Conservation (phyloP, 2,888 invertebrate genomes). For the Pseudococcus longispinus region DNA sequence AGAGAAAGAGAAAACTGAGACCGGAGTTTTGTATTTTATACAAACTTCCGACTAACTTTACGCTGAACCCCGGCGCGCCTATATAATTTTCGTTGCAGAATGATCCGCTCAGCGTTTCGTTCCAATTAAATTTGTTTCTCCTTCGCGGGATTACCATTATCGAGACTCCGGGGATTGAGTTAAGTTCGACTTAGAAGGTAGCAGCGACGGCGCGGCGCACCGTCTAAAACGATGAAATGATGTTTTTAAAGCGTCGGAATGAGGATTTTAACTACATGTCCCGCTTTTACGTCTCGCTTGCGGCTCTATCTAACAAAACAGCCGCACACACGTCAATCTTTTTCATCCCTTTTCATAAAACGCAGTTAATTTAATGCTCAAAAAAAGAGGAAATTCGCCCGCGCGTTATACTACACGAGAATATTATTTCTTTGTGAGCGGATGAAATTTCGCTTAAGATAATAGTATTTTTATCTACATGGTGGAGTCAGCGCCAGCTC, state of each 20-base stretch:
- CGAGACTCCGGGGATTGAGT: conserved; percentile 50
- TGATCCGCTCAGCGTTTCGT: conserved; percentile 50
- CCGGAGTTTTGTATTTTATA: conserved; percentile 49
- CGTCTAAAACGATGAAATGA: conserved; percentile 27
- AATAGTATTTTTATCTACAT: neutral
- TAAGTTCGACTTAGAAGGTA: conserved; percentile 38
- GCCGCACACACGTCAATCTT: conserved; percentile 45
- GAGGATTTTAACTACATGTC: conserved; percentile 47
- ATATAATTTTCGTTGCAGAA: conserved; percentile 46
- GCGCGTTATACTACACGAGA: neutral
- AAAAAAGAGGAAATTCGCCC: conserved; percentile 18
- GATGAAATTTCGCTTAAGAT: neutral
- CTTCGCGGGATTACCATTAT: conserved; percentile 47
- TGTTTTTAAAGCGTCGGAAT: conserved; percentile 45
- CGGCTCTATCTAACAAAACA: conserved; percentile 35
- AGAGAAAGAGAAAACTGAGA: neutral
- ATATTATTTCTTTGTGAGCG: neutral
- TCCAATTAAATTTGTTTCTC: conserved; percentile 51
- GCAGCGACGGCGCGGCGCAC: conserved; percentile 2
- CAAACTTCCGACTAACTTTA: conserved; percentile 43
- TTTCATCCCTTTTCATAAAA: conserved; percentile 47
- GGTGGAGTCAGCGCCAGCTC: neutral
- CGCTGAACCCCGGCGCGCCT: neutral
- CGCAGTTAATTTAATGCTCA: conserved; percentile 31
- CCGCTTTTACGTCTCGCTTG: conserved; percentile 7